These are phyloP conservation scores for Sylvicapra grimmia DNA, from an alignment of 2,113 vertebrate species.

Conservation along the genomic window DNA sequence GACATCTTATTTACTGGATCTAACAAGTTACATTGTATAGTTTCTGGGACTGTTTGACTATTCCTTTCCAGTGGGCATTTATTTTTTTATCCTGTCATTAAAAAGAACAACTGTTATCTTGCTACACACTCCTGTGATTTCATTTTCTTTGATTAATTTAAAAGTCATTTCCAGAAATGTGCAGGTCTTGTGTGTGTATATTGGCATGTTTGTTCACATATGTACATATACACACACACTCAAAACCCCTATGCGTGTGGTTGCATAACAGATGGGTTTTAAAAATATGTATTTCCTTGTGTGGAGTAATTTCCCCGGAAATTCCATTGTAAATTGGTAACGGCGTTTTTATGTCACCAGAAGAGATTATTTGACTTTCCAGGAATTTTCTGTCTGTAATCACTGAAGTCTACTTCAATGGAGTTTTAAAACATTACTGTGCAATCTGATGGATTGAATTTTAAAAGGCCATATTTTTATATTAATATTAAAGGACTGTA, in stretches of 20 bases:
- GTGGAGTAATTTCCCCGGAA: slow-evolving; percentile 75
- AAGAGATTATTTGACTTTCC: slow-evolving; percentile 71
- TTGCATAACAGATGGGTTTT: slow-evolving; percentile 75
- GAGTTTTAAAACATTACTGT: slow-evolving; percentile 72
- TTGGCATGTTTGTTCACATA: slow-evolving; percentile 52
- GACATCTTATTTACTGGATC: slow-evolving; percentile 97
- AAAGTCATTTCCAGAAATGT: slow-evolving; percentile 75
- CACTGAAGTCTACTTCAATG: slow-evolving; percentile 62
- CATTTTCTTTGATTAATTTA: slow-evolving; percentile 82
- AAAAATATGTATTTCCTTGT: slow-evolving; percentile 72
- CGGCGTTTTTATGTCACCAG: slow-evolving; percentile 63
- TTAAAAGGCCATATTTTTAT: slow-evolving; percentile 74
- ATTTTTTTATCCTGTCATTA: slow-evolving; percentile 80
- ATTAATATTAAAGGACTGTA: slow-evolving; percentile 72
- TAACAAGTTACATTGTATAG: slow-evolving; percentile 98
- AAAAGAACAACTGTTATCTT: slow-evolving; percentile 78
- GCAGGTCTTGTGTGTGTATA: slow-evolving; percentile 73
- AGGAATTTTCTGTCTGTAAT: slow-evolving; percentile 74
- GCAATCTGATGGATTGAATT: slow-evolving; percentile 76
- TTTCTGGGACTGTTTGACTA: slow-evolving; percentile 79
- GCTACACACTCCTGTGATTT: slow-evolving; percentile 80
- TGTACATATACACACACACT: slow-evolving; percentile 36
- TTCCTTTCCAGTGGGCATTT: slow-evolving; percentile 83
- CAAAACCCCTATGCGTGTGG: not conserved
- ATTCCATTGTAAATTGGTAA: slow-evolving; percentile 75